Evolutionary conservation across 2,797 vertebrate species (phyloP).

Genomic region (Pitangus sulphuratus): DNA sequence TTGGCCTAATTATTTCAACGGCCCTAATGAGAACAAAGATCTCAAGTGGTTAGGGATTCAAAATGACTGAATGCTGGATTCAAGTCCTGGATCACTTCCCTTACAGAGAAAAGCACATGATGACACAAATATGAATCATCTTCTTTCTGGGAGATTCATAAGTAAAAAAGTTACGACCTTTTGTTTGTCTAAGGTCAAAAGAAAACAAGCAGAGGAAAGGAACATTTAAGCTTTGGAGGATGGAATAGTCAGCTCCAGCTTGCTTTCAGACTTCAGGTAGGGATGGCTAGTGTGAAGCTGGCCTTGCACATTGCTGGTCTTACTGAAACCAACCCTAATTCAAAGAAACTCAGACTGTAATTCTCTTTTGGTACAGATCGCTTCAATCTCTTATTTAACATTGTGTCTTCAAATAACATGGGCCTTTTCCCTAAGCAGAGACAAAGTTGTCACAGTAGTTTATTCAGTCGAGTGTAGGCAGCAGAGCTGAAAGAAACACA

Average conservation of each 20-base stretch:
- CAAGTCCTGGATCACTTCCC: neutral
- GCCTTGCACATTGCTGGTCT: neutral
- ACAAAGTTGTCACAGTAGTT: neutral
- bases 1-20: neutral
- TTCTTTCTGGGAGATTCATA: neutral
- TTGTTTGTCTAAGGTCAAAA: neutral
- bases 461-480: neutral
- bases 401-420: neutral
- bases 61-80: neutral
- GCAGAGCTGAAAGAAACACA: neutral
- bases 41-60: neutral
- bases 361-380: neutral
- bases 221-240: neutral
- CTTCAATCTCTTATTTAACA: neutral
- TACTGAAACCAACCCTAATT: neutral
- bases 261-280: neutral
- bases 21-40: neutral
- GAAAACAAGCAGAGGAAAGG: neutral
- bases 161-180: neutral
- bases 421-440: neutral
- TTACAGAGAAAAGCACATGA: neutral
- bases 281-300: neutral
- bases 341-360: neutral
- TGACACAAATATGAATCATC: neutral
- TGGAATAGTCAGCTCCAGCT: neutral